A percentile compares a stretch with the other conserved stretches of the same genome.
Conservation (phyloP, 1,140 invertebrate species). For the Drosophila littoralis region DNA sequence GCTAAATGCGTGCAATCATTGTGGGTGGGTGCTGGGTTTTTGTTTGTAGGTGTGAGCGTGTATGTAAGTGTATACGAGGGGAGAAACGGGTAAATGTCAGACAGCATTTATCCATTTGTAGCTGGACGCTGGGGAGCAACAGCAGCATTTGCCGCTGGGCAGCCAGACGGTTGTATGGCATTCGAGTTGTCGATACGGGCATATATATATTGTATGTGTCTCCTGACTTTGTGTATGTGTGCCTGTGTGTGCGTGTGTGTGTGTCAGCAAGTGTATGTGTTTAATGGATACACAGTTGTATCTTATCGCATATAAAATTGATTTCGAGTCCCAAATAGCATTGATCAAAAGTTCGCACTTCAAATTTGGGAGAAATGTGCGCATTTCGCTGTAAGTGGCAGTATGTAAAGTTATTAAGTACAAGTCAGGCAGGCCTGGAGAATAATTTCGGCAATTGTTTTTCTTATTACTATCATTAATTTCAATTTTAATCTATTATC, state of each 20-base stretch:
- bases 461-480: background rate
- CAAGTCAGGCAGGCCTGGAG: constrained; percentile 7
- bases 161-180: constrained; percentile 25
- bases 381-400: background rate
- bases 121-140: constrained; percentile 56
- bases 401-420: background rate
- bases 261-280: constrained; percentile 35
- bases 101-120: constrained; percentile 81
- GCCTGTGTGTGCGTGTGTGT: constrained; percentile 1
- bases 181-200: constrained; percentile 58
- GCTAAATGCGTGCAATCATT: constrained; percentile 77
- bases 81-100: constrained; percentile 68
- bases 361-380: background rate
- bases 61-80: constrained; percentile 17
- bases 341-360: constrained; percentile 7
- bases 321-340: constrained; percentile 1
- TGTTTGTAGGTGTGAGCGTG: constrained; percentile 10
- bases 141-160: constrained; percentile 36
- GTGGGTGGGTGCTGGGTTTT: constrained; percentile 32
- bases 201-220: background rate
- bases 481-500: constrained; percentile 10
- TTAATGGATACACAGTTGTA: constrained; percentile 71
- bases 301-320: constrained; percentile 47
- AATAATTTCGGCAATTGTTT: background rate
- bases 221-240: constrained; percentile 8